These are phyloP conservation scores for Microchirus variegatus DNA, from an alignment of 2,797 vertebrate genomes.

Conservation along the genomic window DNA sequence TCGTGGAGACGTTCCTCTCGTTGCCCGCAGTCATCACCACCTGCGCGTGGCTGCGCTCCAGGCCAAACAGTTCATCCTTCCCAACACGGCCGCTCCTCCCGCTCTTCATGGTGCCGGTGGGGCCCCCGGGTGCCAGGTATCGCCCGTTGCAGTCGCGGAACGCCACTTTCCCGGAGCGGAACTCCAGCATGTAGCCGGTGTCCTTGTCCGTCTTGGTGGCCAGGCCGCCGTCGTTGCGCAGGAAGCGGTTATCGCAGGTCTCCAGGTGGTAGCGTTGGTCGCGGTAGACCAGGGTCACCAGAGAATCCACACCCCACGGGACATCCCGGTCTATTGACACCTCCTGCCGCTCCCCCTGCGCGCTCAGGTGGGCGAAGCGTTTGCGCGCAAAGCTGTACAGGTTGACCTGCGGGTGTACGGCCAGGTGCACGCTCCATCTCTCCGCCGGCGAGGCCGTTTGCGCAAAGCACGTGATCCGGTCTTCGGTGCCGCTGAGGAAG, in stretches of 20 bases:
- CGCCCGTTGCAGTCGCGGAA: slow-evolving; percentile 90
- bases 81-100: slow-evolving; percentile 87
- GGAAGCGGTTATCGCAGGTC: slow-evolving; percentile 91
- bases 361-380: slow-evolving; percentile 90
- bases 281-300: slow-evolving; percentile 92
- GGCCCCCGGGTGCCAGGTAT: slow-evolving; percentile 91
- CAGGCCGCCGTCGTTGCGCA: slow-evolving; percentile 87
- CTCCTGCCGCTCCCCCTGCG: slow-evolving; percentile 77
- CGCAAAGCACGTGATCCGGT: slow-evolving; percentile 92
- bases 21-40: slow-evolving; percentile 92
- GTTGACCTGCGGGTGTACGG: slow-evolving; percentile 93
- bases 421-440: slow-evolving; percentile 94
- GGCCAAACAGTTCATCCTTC: slow-evolving; percentile 93
- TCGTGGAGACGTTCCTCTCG: slow-evolving; percentile 92
- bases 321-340: slow-evolving; percentile 90
- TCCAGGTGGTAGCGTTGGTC: slow-evolving; percentile 93
- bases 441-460: slow-evolving; percentile 85
- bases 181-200: slow-evolving; percentile 92
- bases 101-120: slow-evolving; percentile 90
- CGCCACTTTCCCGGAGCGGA: slow-evolving; percentile 91
- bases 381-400: slow-evolving; percentile 92
- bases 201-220: slow-evolving; percentile 78
- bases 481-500: slow-evolving; percentile 92
- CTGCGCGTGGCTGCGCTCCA: slow-evolving; percentile 95
- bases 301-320: slow-evolving; percentile 94